Conservation (phyloP, 2,888 invertebrate species). For the Tachina lurida region DNA sequence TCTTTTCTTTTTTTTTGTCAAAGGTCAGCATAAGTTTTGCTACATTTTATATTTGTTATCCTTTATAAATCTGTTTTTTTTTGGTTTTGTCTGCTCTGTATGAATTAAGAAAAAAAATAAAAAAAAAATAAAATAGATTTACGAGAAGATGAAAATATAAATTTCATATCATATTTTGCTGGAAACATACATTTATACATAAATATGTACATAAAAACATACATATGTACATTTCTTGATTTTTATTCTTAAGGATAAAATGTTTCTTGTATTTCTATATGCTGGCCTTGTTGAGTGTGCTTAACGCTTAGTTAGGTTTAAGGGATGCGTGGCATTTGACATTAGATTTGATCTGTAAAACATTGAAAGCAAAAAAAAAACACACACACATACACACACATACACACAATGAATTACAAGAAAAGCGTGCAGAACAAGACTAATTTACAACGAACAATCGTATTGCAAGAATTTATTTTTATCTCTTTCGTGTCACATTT, state of each 20-base stretch:
- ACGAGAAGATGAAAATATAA: conserved; percentile 15
- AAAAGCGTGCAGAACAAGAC: conserved; percentile 17
- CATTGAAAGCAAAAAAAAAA: neutral
- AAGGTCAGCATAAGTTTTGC: conserved; percentile 53
- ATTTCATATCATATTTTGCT: conserved; percentile 45
- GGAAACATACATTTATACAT: conserved; percentile 6
- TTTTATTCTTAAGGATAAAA: too few relatives aligned
- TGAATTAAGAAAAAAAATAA: conserved; percentile 2
- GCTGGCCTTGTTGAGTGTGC: conserved; percentile 58
- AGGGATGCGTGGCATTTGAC: conserved; percentile 70
- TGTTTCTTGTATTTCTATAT: neutral
- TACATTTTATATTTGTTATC: conserved; percentile 1
- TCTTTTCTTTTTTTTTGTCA: neutral
- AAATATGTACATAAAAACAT: neutral
- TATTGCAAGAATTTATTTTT: conserved; percentile 48
- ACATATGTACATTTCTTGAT: neutral
- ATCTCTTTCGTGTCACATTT: neutral
- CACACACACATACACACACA: neutral
- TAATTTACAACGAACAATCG: conserved; percentile 42
- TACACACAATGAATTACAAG: neutral
- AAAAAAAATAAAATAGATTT: conserved; percentile 4
- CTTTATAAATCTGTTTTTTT: neutral
- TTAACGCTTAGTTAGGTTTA: conserved; percentile 73
- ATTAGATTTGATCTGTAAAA: conserved; percentile 62
- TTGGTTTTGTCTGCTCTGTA: neutral